phyloP scores from a whole-genome alignment of 2,888 invertebrate species.

The Ennomos erosarius region DNA sequence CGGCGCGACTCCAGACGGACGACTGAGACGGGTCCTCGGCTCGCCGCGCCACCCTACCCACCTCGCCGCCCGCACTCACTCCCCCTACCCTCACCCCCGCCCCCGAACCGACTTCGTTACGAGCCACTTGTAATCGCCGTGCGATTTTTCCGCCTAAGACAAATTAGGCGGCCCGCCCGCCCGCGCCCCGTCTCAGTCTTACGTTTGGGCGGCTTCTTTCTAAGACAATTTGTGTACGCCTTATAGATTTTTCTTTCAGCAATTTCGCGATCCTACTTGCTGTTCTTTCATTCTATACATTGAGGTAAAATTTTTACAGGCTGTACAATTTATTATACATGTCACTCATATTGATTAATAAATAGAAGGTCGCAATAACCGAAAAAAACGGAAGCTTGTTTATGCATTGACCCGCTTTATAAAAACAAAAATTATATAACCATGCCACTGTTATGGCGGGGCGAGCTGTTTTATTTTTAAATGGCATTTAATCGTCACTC shows the following conservation, averaged over 20 bases:
- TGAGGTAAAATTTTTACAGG: slow-evolving; percentile 1
- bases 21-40: slow-evolving; percentile 76
- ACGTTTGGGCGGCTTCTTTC: slow-evolving; percentile 76
- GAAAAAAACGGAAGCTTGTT: neutral
- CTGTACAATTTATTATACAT: too few relatives aligned
- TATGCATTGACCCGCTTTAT: slow-evolving; percentile 3
- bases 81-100: slow-evolving; percentile 49
- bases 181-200: slow-evolving; percentile 58
- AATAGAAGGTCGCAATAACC: too few relatives aligned
- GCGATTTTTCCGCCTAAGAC: slow-evolving; percentile 85
- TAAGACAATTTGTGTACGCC: slow-evolving; percentile 68
- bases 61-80: slow-evolving; percentile 44
- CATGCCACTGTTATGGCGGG: slow-evolving; percentile 68
- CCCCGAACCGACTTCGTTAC: slow-evolving; percentile 81
- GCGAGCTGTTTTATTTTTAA: slow-evolving; percentile 82
- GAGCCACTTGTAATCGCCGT: slow-evolving; percentile 84
- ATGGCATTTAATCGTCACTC: slow-evolving; percentile 83
- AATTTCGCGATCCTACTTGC: slow-evolving; percentile 20
- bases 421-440: slow-evolving; percentile 59
- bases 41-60: slow-evolving; percentile 58
- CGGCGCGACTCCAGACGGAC: slow-evolving; percentile 85
- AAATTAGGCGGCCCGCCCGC: slow-evolving; percentile 81
- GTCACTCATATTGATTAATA: slow-evolving; percentile 3
- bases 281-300: slow-evolving; percentile 9
- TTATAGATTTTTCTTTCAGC: slow-evolving; percentile 46